Evolutionary conservation across 2,113 vertebrate species (phyloP).

Genomic region (Barbus barbus): DNA sequence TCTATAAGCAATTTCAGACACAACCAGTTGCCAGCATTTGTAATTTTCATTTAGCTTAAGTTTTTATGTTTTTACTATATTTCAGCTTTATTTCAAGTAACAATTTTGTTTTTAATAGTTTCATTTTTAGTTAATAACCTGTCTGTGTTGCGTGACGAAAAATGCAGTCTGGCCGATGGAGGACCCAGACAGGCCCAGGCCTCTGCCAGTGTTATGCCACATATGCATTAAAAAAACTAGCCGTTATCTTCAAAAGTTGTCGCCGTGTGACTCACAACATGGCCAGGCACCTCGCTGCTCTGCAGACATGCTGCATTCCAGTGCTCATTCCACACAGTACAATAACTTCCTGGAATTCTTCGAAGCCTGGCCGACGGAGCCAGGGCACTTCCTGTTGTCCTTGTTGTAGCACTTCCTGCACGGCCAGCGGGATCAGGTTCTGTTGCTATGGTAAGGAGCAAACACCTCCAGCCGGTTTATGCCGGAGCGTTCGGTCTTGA

Average conservation of each 20-base stretch:
- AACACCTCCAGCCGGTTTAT: slow-evolving; percentile 52
- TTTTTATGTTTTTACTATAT: too few relatives aligned
- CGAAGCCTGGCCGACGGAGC: slow-evolving; percentile 89
- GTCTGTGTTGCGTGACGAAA: too few relatives aligned
- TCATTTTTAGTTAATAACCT: neutral
- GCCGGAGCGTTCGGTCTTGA: neutral
- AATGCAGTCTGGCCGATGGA: too few relatives aligned
- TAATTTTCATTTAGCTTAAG: too few relatives aligned
- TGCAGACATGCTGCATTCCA: slow-evolving; percentile 90
- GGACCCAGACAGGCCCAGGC: slow-evolving; percentile 39
- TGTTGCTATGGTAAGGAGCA: slow-evolving; percentile 82
- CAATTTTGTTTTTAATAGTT: neutral
- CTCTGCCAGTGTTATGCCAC: slow-evolving; percentile 28
- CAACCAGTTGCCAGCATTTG: neutral
- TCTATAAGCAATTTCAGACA: neutral
- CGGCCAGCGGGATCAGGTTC: slow-evolving; percentile 81
- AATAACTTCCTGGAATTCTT: slow-evolving; percentile 99
- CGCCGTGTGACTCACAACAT: slow-evolving; percentile 73
- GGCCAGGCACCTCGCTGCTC: slow-evolving; percentile 76
- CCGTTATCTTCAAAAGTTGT: slow-evolving; percentile 83
- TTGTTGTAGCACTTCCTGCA: slow-evolving; percentile 92
- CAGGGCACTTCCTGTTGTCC: slow-evolving; percentile 99
- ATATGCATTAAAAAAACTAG: slow-evolving; percentile 47
- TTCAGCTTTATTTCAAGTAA: neutral
- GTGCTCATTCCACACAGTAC: slow-evolving; percentile 93